These are phyloP conservation scores for Murina feae DNA, from an alignment of 2,113 vertebrate species.

Conservation along the genomic window DNA sequence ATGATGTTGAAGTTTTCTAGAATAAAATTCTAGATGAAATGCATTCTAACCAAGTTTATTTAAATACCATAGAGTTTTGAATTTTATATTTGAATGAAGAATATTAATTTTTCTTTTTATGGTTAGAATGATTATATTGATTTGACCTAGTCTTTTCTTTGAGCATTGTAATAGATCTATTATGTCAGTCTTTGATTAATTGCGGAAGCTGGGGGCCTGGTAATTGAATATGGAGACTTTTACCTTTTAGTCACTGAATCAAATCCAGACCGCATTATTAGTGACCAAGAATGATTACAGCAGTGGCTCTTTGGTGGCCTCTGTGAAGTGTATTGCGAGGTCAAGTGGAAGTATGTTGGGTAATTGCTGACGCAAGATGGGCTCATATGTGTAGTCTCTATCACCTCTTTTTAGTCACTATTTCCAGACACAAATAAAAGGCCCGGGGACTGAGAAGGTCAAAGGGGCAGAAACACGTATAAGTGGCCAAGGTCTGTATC, in stretches of 20 bases:
- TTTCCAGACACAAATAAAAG: neutral
- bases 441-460: neutral
- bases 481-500: neutral
- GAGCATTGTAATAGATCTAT: constrained; percentile 55
- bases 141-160: constrained; percentile 43
- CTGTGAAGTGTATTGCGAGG: constrained; percentile 41
- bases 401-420: neutral
- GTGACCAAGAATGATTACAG: constrained; percentile 63
- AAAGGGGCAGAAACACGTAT: neutral
- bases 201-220: constrained; percentile 47
- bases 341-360: neutral
- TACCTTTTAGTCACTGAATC: constrained; percentile 71
- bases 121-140: constrained; percentile 36
- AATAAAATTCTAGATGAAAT: neutral
- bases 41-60: constrained; percentile 7
- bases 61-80: neutral
- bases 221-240: constrained; percentile 72
- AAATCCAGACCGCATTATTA: constrained; percentile 67
- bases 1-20: constrained; percentile 6
- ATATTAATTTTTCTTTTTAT: constrained; percentile 47
- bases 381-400: neutral
- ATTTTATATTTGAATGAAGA: constrained; percentile 40
- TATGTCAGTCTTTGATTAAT: constrained; percentile 72
- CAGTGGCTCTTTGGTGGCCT: constrained; percentile 42
- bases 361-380: constrained; percentile 7